Conservation (phyloP, 92 coral and sea anemone species). For the Porites rus region DNA sequence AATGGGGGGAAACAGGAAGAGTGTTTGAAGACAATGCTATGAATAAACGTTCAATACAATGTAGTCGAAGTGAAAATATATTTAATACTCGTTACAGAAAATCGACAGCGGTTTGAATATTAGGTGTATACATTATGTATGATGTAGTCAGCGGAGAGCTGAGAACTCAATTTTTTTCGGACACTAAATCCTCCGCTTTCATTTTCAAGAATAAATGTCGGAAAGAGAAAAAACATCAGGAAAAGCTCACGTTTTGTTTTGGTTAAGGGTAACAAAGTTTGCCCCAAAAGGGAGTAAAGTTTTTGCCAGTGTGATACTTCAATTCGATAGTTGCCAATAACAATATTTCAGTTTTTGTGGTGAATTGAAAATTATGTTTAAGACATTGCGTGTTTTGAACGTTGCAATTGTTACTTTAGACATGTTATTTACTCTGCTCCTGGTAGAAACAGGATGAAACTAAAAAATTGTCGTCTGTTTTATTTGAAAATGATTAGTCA, state of each 20-base stretch:
- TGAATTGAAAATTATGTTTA: background rate
- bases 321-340: background rate
- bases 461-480: slow-evolving; percentile 26
- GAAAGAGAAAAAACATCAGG: background rate
- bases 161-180: background rate
- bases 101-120: background rate
- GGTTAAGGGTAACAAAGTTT: background rate
- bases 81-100: background rate
- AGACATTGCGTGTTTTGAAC: background rate
- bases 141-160: background rate
- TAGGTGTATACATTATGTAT: background rate
- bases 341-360: background rate
- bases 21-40: background rate
- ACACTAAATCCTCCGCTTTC: background rate
- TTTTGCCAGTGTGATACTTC: slow-evolving; percentile 3
- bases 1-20: background rate
- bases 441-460: slow-evolving; percentile 5
- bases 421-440: slow-evolving; percentile 15
- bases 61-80: background rate
- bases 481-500: slow-evolving; percentile 1
- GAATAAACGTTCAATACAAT: background rate
- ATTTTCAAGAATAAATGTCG: background rate
- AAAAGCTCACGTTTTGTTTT: background rate
- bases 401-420: background rate
- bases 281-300: background rate